Percentiles rank a stretch among this genome's conserved stretches.
Evolutionary conservation across 2,797 vertebrate genomes (phyloP).

Genomic region (Galago senegalensis): DNA sequence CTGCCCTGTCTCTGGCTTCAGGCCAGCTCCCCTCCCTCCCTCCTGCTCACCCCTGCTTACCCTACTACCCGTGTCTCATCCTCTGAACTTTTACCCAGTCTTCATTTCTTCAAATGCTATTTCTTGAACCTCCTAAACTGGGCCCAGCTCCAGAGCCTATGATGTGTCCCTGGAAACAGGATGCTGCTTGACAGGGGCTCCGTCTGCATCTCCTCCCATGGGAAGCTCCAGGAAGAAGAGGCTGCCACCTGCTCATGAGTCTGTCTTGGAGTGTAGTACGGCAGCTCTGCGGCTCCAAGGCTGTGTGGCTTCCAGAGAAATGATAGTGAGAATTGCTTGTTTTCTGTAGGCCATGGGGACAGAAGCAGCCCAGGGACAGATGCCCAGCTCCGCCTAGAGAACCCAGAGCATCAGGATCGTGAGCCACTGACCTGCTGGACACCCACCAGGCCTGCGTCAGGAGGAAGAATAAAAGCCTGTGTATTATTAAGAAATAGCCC

Average conservation of each 20-base stretch:
- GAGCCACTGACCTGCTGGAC: fast-evolving
- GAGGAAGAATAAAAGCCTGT: background rate
- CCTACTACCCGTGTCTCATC: background rate
- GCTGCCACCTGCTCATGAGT: fast-evolving
- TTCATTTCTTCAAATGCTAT: background rate
- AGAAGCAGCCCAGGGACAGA: too few species aligned
- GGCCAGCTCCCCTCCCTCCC: background rate
- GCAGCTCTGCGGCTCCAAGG: too few species aligned
- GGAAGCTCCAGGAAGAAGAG: background rate
- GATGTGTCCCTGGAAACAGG: too few species aligned
- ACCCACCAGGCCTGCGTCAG: too few species aligned
- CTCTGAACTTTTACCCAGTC: background rate
- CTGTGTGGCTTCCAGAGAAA: too few species aligned
- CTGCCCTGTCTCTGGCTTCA: too few species aligned
- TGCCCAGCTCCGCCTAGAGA: background rate
- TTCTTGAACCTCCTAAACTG: background rate
- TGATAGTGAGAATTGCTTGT: too few species aligned
- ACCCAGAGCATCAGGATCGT: fast-evolving
- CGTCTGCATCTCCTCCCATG: too few species aligned
- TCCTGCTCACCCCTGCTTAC: background rate
- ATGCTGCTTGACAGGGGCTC: too few species aligned
- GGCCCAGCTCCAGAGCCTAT: background rate
- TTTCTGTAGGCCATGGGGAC: too few species aligned
- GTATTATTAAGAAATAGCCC: fast-evolving
- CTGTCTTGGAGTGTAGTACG: too few species aligned